phyloP scores from a whole-genome alignment of 2,113 vertebrate genomes.

The Hippocampus mohnikei region DNA sequence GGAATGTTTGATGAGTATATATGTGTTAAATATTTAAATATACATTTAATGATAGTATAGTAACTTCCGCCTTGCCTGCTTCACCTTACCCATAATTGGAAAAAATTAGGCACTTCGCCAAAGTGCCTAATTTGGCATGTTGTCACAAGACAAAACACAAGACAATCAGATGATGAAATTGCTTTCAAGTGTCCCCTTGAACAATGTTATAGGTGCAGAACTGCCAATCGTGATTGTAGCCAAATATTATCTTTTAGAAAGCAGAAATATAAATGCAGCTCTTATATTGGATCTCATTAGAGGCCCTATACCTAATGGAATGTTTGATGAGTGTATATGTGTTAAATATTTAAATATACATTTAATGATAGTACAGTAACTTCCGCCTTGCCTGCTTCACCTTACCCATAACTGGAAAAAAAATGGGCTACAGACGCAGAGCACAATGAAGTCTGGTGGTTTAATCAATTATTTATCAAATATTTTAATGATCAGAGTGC shows the following conservation, averaged over 20 bases:
- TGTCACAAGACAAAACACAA: too few relatives aligned
- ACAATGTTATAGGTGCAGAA: background rate
- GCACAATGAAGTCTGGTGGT: constrained; percentile 72
- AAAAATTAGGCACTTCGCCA: too few relatives aligned
- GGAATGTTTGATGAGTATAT: background rate
- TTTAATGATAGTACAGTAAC: background rate
- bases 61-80: background rate
- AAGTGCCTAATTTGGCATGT: too few relatives aligned
- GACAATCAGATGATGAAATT: too few relatives aligned
- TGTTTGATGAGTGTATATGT: background rate
- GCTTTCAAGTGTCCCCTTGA: background rate
- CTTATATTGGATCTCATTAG: background rate
- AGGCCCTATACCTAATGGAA: background rate
- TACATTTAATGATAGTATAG: constrained; percentile 2
- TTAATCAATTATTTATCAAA: constrained; percentile 88
- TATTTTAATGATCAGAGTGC: constrained; percentile 79
- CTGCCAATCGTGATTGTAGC: background rate
- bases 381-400: background rate
- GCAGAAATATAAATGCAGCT: background rate
- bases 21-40: constrained; percentile 10
- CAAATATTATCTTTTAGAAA: background rate
- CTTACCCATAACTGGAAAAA: constrained; percentile 30
- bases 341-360: constrained; percentile 13
- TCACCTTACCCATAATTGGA: constrained; percentile 9
- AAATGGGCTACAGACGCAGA: constrained; percentile 63